Base-by-base conservation (phyloP, 2,888 invertebrate species). In the Girardia tigrina region DNA sequence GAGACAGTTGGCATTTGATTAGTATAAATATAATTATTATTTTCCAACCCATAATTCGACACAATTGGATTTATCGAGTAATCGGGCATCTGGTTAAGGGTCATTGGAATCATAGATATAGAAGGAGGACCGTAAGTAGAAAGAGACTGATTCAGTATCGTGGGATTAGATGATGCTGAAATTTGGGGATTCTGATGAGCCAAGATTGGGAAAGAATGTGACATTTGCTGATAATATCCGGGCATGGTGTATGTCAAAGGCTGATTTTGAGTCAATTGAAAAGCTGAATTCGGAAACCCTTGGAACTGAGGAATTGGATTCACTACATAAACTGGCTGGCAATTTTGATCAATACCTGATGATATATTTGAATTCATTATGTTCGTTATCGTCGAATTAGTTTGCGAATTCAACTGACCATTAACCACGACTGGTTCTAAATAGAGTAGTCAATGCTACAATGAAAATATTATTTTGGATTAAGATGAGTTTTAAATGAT, bases 171-270 rank as follows among this genome's bases (percentile, higher is more conserved):
- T 12, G 56, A 20, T 2, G 56, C 23, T 6, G 56, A 16, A 6
- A 56, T 56, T 56, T 56, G 56, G n/a, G 56, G 56, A 56, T n/a
- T n/a, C n/a, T 56, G 56, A 56, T 56, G 56, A 12, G 36, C 36
- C 56, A 56, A 20, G 6, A 56, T 12, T 56, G 4, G 56, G 23
- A 56, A 56, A 20, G 56, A 56, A 56, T 56, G 56, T 6, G 4
- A 16, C 8, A 56, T 56, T 56, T 56, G 56, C 4, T n/a, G 56
- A 56, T 56, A 56, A 56, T 56, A 56, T 20, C 56, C 56, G 8
- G 56, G 56, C 2, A 56, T 23, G 6, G 56, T 12, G 23, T 8
- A 56, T 56, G 56, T 56, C 56, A 56, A 20, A 12, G 56, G 56
- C n/a, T 56, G 56, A 56, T 56, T 56, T 56, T 4, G 56, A 8